phyloP scores from a whole-genome alignment of 2,113 vertebrate genomes.

The Actenoides lindsayi region DNA sequence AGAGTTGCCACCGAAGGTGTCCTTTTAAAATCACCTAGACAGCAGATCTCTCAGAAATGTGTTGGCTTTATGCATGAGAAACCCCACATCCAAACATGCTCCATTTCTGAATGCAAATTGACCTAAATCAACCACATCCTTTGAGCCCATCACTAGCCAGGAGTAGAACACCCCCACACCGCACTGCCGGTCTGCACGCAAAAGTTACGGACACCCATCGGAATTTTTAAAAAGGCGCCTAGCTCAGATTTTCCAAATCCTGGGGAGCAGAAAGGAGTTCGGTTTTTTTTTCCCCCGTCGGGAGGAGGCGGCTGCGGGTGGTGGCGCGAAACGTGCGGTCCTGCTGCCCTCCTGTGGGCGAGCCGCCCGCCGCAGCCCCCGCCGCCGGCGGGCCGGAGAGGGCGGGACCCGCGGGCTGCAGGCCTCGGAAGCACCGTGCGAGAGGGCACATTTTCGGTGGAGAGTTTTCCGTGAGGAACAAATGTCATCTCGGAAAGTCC shows the following conservation, averaged over 20 bases:
- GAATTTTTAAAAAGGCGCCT: fast-evolving
- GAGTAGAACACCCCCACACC: fast-evolving
- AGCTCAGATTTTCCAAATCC: fast-evolving
- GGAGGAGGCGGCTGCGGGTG: neutral
- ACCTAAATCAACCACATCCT: fast-evolving
- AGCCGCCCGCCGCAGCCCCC: neutral
- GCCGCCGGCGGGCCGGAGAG: neutral
- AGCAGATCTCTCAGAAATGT: neutral
- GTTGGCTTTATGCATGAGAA: neutral
- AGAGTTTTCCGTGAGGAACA: fast-evolving
- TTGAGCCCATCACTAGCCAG: neutral
- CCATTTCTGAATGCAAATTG: neutral
- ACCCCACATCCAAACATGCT: fast-evolving
- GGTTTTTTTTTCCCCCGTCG: fast-evolving
- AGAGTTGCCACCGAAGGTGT: neutral
- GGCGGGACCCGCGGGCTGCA: neutral
- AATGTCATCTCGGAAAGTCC: fast-evolving
- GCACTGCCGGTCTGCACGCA: fast-evolving
- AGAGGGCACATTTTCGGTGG: fast-evolving
- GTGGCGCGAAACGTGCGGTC: neutral
- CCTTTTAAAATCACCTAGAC: neutral
- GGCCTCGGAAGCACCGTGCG: neutral
- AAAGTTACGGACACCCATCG: fast-evolving
- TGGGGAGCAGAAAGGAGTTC: neutral
- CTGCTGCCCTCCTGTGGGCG: conserved; percentile 61